A percentile compares a stretch with the other conserved stretches of the same genome.
These are phyloP conservation scores for Gallinago jamesoni DNA, from an alignment of 2,113 vertebrate species.

Conservation along the genomic window DNA sequence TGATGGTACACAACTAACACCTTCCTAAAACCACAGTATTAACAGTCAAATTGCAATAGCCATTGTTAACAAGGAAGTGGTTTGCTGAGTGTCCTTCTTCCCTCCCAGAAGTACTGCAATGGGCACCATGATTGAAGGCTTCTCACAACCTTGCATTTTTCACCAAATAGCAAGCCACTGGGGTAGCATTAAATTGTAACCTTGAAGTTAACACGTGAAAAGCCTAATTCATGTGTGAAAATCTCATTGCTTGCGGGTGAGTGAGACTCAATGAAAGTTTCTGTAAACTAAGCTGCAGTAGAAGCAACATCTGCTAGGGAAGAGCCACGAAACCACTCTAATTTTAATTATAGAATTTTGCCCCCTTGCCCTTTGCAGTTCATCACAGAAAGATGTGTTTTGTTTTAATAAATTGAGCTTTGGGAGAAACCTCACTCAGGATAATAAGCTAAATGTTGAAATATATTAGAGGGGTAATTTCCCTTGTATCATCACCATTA, in stretches of 20 bases:
- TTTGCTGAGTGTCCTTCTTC: neutral
- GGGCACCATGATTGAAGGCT: neutral
- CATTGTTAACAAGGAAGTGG: neutral
- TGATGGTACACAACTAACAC: fast-evolving
- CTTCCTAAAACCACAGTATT: neutral
- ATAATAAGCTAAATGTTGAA: constrained; percentile 66
- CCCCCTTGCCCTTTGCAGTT: constrained; percentile 55
- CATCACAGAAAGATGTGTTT: constrained; percentile 59
- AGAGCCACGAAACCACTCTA: neutral
- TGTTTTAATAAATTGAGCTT: constrained; percentile 66
- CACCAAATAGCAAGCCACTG: neutral
- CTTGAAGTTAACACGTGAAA: constrained; percentile 58
- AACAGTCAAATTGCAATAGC: neutral
- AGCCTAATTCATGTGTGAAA: constrained; percentile 64
- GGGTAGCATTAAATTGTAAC: constrained; percentile 5
- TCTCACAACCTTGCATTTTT: neutral
- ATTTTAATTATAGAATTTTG: constrained; percentile 57
- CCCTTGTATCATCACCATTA: constrained; percentile 55
- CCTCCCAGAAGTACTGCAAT: neutral
- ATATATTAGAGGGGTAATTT: constrained; percentile 66
- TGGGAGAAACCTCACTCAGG: constrained; percentile 42
- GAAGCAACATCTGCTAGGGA: constrained; percentile 6
- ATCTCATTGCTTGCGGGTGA: constrained; percentile 62
- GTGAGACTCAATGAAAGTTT: constrained; percentile 58
- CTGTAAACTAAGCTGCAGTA: constrained; percentile 30